Base-by-base conservation (phyloP, 2,797 vertebrate species). In the Oophaga sylvatica region DNA sequence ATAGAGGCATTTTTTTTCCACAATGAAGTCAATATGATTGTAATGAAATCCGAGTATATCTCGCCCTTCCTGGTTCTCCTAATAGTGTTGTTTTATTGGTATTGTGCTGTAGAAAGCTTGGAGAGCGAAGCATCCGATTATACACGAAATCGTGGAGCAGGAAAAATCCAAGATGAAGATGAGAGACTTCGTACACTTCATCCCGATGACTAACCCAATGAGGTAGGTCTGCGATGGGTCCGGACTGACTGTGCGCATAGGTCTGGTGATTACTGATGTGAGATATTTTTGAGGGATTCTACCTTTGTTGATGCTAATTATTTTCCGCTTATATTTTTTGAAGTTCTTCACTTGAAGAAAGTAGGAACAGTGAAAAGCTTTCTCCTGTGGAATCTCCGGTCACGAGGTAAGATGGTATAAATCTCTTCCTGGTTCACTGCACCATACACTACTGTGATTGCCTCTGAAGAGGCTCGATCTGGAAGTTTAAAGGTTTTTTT, bases 141-240 rank as follows among this genome's bases (percentile, higher is more conserved):
- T 92, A 67, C 96, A 97, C 92, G 95, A 91, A 57, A 90, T 86
- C 70, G 85, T 75, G 60, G 93, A 91, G 70, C 93, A 94, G 89
- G 98, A 99, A 93, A 97, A 96, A 86, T 93, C 97, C 90, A 99
- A 97, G 95, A 99, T 99, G 98, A 98, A 96, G 35, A 99, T 99
- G 98, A 96, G 97, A 91, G 98, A 99, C 89, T 96, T 99, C 57
- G 97, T 99, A 92, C 97, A 97, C 91, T 99, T 98, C 89, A 92
- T 99, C 2, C 98, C 98, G 0, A 87, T 93, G 86, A 96, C 94
- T 45, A 99, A 99, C 93, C 98, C 98, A n/a, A 99, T 99, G 98
- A 95, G 93, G 98, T 99, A 95, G 96, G 96, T 94, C n/a, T 8
- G 48, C 10, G n/a, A 60, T 65, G 11, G 10, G 22, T 20, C 62